Base-by-base conservation (phyloP, 2,888 invertebrate species). In the Myopa testacea region DNA sequence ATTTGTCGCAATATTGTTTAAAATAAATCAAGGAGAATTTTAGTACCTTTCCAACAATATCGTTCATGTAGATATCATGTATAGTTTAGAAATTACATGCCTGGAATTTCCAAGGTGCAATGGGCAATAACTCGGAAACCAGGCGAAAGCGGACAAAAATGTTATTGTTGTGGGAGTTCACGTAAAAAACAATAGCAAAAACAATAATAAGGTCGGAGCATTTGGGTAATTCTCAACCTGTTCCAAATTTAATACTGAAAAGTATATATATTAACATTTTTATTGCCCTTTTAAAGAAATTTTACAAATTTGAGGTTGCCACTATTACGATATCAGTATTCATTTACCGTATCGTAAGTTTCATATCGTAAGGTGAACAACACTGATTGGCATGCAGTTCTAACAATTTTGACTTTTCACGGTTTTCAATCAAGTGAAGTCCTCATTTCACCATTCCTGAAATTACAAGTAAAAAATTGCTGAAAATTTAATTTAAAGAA, bases 371-470 rank as follows among this genome's bases (percentile, higher is more conserved):
- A 26, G 26, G 26, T 26, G 26, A 26, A 10, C 50, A 50, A 50
- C 50, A 50, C 50, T 60, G 26, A n/a, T 16, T 10, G 26, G 16
- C 60, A 60, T 16, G 16, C 7, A 8, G 4, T 8, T 14, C 16
- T 19, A n/a, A 60, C 60, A 60, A n/a, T 19, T 60, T n/a, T 16
- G 69, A 26, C 19, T 3, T 26, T 19, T 69, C 45, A 19, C 50
- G 4, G 50, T 69, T 45, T 69, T 69, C 6, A 16, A 7, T 58
- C 12, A 38, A 38, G 62, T 14, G 71, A 4, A 14, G 6, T 50
- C 63, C 37, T 16, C 34, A 73, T 73, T 73, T 73, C 63, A 63
- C 73, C 73, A 73, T 73, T 26, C 26, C 62, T 63, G 26, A 12
- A 73, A 63, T 58, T 69, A 4, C 12, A 73, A 60, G 45, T 38